Evolutionary conservation across 2,113 vertebrate species (phyloP).

Genomic region (Narcine bancroftii): DNA sequence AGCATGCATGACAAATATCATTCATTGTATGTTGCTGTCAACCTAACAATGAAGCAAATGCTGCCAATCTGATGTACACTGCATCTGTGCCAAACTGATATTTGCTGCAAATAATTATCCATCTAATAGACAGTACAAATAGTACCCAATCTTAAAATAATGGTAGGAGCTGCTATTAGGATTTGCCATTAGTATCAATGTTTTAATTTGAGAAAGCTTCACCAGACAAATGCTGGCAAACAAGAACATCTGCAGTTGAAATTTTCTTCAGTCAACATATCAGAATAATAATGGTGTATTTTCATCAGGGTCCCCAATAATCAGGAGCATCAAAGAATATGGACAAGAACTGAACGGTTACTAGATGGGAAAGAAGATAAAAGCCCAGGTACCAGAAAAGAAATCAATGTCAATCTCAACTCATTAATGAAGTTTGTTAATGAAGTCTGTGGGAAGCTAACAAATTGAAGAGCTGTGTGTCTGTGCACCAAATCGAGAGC

Average conservation of each 20-base stretch:
- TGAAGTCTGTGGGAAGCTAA: neutral
- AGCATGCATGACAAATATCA: neutral
- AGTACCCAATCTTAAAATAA: neutral
- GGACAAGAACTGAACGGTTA: slow-evolving; percentile 17
- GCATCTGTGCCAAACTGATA: neutral
- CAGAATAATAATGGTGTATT: neutral
- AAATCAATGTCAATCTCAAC: neutral
- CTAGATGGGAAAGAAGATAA: slow-evolving; percentile 27
- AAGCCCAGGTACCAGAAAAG: slow-evolving; percentile 21
- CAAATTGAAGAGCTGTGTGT: neutral
- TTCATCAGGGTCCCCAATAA: slow-evolving; percentile 8
- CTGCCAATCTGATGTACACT: neutral
- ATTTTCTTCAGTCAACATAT: neutral
- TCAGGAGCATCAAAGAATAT: neutral
- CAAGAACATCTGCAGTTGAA: too few relatives aligned
- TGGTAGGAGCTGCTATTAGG: neutral
- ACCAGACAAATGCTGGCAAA: neutral
- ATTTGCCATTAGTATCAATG: neutral
- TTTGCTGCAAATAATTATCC: neutral
- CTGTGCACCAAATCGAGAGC: too few relatives aligned
- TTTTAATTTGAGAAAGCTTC: neutral
- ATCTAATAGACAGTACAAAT: neutral
- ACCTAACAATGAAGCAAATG: neutral
- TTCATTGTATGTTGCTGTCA: neutral
- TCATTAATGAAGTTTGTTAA: neutral